A percentile compares a stretch with the other conserved stretches of the same genome.
Evolutionary conservation across 2,888 invertebrate species (phyloP).

Genomic region (Eupithecia inturbata): DNA sequence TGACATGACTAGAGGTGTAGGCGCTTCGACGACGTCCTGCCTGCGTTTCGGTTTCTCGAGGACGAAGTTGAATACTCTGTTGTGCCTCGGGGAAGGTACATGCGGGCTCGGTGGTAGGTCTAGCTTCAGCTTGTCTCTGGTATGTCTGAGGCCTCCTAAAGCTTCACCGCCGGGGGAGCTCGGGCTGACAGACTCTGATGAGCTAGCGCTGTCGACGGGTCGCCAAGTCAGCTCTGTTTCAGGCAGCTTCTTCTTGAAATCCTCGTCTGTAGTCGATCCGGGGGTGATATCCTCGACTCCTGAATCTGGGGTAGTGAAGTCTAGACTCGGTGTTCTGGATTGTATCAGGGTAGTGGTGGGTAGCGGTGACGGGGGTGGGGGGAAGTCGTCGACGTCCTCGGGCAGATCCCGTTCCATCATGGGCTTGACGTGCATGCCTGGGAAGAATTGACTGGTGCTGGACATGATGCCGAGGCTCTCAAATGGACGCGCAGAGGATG

Average conservation of each 20-base stretch:
- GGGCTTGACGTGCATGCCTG: conserved; percentile 81
- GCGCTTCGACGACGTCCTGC: conserved; percentile 44
- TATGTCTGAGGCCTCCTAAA: conserved; percentile 89
- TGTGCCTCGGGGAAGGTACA: conserved; percentile 72
- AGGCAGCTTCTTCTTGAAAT: conserved; percentile 62
- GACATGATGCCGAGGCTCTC: conserved; percentile 84
- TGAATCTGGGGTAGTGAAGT: conserved; percentile 85
- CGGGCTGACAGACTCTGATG: conserved; percentile 77
- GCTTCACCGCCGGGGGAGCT: conserved; percentile 73
- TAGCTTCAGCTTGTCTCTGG: conserved; percentile 88
- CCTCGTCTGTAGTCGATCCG: conserved; percentile 70
- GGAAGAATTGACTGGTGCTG: conserved; percentile 88
- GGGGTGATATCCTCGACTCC: conserved; percentile 86
- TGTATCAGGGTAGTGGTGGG: conserved; percentile 51
- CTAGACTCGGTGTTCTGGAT: conserved; percentile 67
- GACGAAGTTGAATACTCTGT: conserved; percentile 74
- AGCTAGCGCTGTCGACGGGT: conserved; percentile 70
- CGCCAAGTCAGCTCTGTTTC: conserved; percentile 61
- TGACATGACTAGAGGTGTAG: conserved; percentile 72
- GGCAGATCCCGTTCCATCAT: conserved; percentile 57
- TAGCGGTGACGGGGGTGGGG: conserved; percentile 58
- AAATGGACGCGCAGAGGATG: conserved; percentile 89
- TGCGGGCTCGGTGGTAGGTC: conserved; percentile 86
- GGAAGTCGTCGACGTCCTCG: conserved; percentile 59
- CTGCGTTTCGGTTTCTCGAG: conserved; percentile 71